These are phyloP conservation scores for Laticauda laticaudata DNA, from an alignment of 2,113 vertebrate genomes.

Conservation along the genomic window DNA sequence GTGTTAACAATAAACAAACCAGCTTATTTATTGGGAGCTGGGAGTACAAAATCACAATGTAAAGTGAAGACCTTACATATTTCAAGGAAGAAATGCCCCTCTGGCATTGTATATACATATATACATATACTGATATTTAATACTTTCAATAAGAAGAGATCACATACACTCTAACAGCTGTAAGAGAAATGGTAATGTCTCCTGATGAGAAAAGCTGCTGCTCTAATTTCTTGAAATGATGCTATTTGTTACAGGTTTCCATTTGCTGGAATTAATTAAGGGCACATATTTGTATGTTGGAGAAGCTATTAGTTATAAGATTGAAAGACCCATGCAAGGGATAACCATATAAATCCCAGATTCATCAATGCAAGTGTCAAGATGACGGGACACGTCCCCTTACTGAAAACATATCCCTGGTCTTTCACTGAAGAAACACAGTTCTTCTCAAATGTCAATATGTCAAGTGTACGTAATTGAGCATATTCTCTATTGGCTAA, in stretches of 20 bases:
- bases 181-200: background rate
- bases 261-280: background rate
- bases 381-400: background rate
- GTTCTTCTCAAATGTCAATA: constrained; percentile 25
- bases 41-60: background rate
- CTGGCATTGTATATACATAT: background rate
- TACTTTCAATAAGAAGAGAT: background rate
- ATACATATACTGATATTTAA: background rate
- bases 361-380: background rate
- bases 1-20: background rate
- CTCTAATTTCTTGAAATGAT: background rate
- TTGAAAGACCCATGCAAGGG: background rate
- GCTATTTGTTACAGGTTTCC: background rate
- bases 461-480: constrained; percentile 48
- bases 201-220: background rate
- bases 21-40: background rate
- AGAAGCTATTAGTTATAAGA: background rate
- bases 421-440: background rate
- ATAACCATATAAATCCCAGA: background rate
- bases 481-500: constrained; percentile 40
- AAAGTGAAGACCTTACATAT: background rate
- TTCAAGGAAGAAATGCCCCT: background rate
- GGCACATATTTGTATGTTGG: background rate
- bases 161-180: background rate
- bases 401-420: background rate